Percentiles rank a stretch among this genome's conserved stretches.
phyloP scores from a whole-genome alignment of 2,888 invertebrate species.

The Monochamus alternatus region DNA sequence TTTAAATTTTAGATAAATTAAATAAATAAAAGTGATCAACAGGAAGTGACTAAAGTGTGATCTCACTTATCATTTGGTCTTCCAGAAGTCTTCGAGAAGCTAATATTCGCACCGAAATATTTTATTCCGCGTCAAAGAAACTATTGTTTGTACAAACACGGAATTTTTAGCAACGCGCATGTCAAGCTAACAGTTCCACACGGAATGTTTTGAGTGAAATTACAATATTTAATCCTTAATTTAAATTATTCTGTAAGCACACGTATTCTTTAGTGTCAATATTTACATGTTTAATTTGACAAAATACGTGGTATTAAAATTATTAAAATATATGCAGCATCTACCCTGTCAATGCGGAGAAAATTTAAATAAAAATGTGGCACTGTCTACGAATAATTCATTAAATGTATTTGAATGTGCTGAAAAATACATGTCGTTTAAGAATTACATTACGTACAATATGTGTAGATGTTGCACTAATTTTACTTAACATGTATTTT shows the following conservation, averaged over 20 bases:
- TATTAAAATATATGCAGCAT: constrained; percentile 10
- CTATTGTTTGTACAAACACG: not conserved
- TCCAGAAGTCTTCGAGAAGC: no score
- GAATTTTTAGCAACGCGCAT: not conserved
- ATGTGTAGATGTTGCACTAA: no score
- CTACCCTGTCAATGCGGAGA: not conserved
- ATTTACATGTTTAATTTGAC: constrained; percentile 11
- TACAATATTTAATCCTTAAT: constrained; percentile 21
- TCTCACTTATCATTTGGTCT: not conserved
- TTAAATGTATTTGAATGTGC: not conserved
- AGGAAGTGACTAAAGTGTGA: constrained; percentile 24
- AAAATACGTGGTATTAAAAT: constrained; percentile 7
- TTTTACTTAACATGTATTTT: no score
- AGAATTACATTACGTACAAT: no score
- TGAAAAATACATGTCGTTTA: not conserved
- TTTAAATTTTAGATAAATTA: constrained; percentile 26
- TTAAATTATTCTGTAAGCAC: constrained; percentile 9
- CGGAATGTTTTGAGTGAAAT: constrained; percentile 2
- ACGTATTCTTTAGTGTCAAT: constrained; percentile 17
- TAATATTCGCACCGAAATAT: not conserved
- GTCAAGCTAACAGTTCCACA: constrained; percentile 14
- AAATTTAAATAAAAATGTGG: constrained; percentile 4
- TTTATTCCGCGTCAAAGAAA: not conserved
- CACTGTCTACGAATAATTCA: not conserved
- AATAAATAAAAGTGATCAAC: constrained; percentile 26